A percentile compares a stretch with the other conserved stretches of the same genome.
phyloP scores from a whole-genome alignment of 2,888 invertebrate genomes.

The Drosophila dives region DNA sequence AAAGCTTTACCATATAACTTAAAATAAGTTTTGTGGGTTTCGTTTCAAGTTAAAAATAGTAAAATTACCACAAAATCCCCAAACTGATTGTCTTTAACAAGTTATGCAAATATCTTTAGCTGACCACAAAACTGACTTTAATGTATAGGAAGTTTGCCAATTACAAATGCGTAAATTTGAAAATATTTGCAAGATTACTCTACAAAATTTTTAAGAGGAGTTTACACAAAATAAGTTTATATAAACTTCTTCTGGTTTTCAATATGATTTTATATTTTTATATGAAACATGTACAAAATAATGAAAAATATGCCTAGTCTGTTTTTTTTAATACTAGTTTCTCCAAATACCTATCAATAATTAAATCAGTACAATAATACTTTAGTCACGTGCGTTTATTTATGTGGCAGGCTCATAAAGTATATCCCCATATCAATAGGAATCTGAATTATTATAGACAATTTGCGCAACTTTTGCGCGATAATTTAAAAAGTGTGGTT shows the following conservation, averaged over 20 bases:
- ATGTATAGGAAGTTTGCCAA: neutral
- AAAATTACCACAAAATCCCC: neutral
- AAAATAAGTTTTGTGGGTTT: neutral
- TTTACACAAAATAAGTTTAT: neutral
- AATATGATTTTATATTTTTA: neutral
- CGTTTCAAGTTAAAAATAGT: neutral
- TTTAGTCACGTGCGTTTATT: constrained; percentile 38
- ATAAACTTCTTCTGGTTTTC: neutral
- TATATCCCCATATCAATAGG: constrained; percentile 26
- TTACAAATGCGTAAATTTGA: neutral
- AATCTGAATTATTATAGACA: constrained; percentile 43
- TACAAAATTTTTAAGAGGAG: neutral
- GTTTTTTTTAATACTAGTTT: neutral
- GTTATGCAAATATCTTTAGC: neutral
- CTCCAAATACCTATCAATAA: neutral
- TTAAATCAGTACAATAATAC: constrained; percentile 24
- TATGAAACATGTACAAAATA: neutral
- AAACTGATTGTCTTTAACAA: neutral
- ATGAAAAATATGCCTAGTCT: neutral
- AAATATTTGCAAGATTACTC: neutral
- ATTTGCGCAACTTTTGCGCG: constrained; percentile 6
- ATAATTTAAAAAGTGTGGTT: constrained; percentile 33
- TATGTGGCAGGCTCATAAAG: constrained; percentile 3
- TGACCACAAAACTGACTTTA: neutral
- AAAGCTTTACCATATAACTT: too few species aligned